Conservation (phyloP, 1,140 invertebrate genomes). For the Drosophila pseudoananassae region DNA sequence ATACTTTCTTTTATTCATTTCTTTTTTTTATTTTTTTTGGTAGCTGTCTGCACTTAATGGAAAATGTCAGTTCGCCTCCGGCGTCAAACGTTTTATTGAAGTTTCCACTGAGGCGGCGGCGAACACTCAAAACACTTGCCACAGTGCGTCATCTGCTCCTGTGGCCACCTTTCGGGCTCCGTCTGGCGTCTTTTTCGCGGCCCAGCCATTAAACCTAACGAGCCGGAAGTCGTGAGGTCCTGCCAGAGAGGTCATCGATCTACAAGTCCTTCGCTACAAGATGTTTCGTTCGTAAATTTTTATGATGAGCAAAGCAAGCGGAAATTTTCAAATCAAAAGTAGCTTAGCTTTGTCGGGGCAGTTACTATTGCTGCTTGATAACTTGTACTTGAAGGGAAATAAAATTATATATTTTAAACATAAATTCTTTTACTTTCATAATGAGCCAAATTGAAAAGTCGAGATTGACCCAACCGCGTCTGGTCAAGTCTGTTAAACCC, state of each 20-base stretch:
- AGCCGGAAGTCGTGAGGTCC: constrained; percentile 71
- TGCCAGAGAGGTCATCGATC: constrained; percentile 6
- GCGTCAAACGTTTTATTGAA: constrained; percentile 82
- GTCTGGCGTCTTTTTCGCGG: constrained; percentile 24
- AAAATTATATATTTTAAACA: not conserved
- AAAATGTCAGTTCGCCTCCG: constrained; percentile 79
- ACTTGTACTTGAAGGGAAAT: not conserved
- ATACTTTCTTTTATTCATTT: not conserved
- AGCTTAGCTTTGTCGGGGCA: not conserved
- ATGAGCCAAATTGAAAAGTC: constrained; percentile 52
- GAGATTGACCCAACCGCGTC: not conserved
- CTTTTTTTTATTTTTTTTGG: constrained; percentile 11
- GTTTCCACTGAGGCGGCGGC: constrained; percentile 54
- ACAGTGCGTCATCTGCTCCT: constrained; percentile 30
- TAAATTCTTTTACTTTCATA: constrained; percentile 24
- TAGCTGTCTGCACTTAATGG: constrained; percentile 79
- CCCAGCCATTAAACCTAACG: constrained; percentile 68
- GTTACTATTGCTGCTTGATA: too few species aligned
- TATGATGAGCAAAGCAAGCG: not conserved
- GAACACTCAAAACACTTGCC: constrained; percentile 33
- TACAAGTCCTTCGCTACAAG: constrained; percentile 1
- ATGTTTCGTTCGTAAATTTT: not conserved
- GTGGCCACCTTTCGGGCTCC: constrained; percentile 35
- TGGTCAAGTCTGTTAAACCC: not conserved
- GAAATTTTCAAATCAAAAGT: not conserved